Evolutionary conservation across 2,888 invertebrate genomes (phyloP), one percentile per base, ranked within the genome.

Genomic region (Balanococcus diminutus): DNA sequence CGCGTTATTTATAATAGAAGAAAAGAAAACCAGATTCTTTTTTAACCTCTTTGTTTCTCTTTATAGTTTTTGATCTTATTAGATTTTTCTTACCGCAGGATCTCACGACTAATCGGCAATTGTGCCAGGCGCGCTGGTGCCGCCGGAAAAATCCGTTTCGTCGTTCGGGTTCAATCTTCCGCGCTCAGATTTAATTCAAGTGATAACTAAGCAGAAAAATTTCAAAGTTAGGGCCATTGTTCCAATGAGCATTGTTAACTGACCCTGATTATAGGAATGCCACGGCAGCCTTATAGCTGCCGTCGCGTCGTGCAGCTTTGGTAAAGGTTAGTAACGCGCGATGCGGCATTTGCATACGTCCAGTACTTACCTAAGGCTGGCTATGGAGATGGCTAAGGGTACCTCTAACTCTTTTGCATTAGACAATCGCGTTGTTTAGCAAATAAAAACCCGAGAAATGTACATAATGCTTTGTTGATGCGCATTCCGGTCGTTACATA

Each of bases 1-100:
- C 79, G 79, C 85, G 85, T 85, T 75, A 85, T 85, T 85, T 85
- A 85, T 85, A 85, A 85, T 85, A 85, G 67, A 82, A 82, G 56
- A 51, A 82, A 82, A 82, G 51, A 51, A 82, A 82, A 82, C 82
- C 46, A 82, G 81, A 81, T 72, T 67, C 61, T 83, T 61, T 83
- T 81, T 82, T 32, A 83, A 28, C 46, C 46, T 83, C 61, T 83
- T 83, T 56, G 83, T 83, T 61, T 83, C 61, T 82, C 51, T 51
- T 36, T 83, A 32, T 56, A 32, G 83, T 61, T 83, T n/a, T 83
- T 51, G 82, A 82, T 82, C 42, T 82, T 46, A 46, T 82, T 82
- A 82, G 81, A 82, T 82, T 82, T 82, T 82, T 82, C 81, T 82
- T 51, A 82, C 75, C 75, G 75, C 42, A 46, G 46, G 81, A 82